These are phyloP conservation scores for Bombus consobrinus DNA, from an alignment of 1,140 invertebrate species.

Conservation along the genomic window DNA sequence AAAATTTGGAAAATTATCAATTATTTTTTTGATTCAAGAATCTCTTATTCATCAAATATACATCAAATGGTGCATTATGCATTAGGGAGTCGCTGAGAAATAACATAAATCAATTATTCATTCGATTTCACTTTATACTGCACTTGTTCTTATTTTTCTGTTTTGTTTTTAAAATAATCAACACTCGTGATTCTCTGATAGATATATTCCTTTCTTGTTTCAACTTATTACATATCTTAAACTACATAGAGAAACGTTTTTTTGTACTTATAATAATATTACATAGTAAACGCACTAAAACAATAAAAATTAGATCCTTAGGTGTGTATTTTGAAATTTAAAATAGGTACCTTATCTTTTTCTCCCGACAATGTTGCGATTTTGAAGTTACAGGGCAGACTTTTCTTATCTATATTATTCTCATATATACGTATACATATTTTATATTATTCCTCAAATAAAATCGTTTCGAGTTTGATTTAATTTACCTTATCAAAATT, in stretches of 20 bases:
- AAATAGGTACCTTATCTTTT: slow-evolving; percentile 30
- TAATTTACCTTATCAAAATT: background rate
- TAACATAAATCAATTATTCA: slow-evolving; percentile 36
- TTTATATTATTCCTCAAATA: background rate
- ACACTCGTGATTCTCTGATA: slow-evolving; percentile 48
- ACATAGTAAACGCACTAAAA: slow-evolving; percentile 53
- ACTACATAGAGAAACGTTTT: slow-evolving; percentile 50
- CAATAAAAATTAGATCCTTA: slow-evolving; percentile 42
- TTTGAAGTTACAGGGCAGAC: slow-evolving; percentile 47
- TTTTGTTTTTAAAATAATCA: slow-evolving; percentile 37
- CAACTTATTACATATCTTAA: slow-evolving; percentile 55
- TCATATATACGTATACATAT: background rate
- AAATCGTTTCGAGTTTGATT: background rate
- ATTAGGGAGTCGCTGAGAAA: slow-evolving; percentile 29
- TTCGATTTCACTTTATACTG: slow-evolving; percentile 20
- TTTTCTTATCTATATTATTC: background rate
- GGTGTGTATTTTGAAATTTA: slow-evolving; percentile 30
- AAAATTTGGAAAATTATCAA: background rate
- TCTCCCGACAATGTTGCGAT: slow-evolving; percentile 21
- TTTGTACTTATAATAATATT: slow-evolving; percentile 54
- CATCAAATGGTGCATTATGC: slow-evolving; percentile 39
- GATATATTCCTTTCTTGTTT: slow-evolving; percentile 52
- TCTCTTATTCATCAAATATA: slow-evolving; percentile 51
- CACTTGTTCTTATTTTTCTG: background rate
- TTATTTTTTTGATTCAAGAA: slow-evolving; percentile 44